Evolutionary conservation across 2,797 vertebrate genomes (phyloP), one percentile per base, ranked within the genome.

Genomic region (Nyctalus aviator): DNA sequence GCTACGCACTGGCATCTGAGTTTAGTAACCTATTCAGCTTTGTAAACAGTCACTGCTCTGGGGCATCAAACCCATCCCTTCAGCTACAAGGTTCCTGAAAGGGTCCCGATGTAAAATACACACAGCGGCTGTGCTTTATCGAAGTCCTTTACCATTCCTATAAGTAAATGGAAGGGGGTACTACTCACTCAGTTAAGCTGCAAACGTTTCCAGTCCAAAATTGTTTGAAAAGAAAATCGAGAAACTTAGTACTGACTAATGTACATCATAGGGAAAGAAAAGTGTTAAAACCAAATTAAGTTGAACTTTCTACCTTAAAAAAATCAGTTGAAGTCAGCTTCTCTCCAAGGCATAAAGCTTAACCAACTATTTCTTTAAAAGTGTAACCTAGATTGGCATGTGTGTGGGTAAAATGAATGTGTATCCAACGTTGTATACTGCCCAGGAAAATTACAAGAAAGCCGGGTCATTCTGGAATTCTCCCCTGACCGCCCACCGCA

Each of bases 161-260:
- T 41, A 85, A 69, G 53, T 48, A 72, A 76, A 75, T 1, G 85
- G 27, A 44, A 78, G n/a, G 14, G 3, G 92, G 27, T 79, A 5
- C 0, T 23, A 72, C 23, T 55, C 64, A 87, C 68, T 37, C 35
- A 41, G 55, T 37, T 87, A 69, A 77, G 88, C 27, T 85, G 44
- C 32, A 76, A 59, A 48, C 77, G 46, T 55, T 81, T 27, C 76
- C 82, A 35, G 57, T 53, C 18, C 76, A 69, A 93, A 72, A 81
- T 11, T 82, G 18, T 62, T 78, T 46, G 27, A 91, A 95, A 96
- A 30, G 68, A 86, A 92, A 93, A 92, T 78, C 59, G 11, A 81
- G 20, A 32, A 96, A 93, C 0, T 0, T 84, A 93, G 94, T 84
- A 32, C 48, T 44, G 89, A 55, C 85, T 81, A 96, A n/a, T 20